Evolutionary conservation across 2,888 invertebrate species (phyloP).

Genomic region (Dryomyza anilis): DNA sequence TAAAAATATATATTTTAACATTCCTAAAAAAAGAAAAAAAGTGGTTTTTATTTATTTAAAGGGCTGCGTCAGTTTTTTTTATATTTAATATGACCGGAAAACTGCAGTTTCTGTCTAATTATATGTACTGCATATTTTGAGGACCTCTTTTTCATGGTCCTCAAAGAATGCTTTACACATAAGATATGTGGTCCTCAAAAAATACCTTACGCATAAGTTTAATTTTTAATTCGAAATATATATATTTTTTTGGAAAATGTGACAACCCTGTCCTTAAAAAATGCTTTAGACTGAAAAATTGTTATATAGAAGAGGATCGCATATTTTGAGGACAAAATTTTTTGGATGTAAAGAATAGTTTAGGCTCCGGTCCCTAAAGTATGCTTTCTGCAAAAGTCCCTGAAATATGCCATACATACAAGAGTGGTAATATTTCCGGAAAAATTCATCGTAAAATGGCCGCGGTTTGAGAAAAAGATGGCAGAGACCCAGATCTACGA

Average conservation of each 20-base stretch:
- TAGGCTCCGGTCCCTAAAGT: not conserved
- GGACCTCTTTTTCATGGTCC: not conserved
- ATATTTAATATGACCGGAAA: not conserved
- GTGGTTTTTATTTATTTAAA: not conserved
- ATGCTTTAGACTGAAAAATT: not conserved
- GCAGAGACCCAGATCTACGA: not conserved
- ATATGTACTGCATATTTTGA: no score
- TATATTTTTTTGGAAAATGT: no score
- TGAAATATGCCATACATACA: not conserved
- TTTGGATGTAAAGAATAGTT: not conserved
- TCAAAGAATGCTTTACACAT: not conserved
- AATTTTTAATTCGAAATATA: no score
- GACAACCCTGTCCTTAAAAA: not conserved
- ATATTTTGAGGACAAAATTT: not conserved
- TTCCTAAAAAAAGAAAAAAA: not conserved
- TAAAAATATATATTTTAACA: not conserved
- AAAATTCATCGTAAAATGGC: not conserved
- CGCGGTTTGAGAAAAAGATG: not conserved
- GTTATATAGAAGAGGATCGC: not conserved
- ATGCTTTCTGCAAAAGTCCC: not conserved
- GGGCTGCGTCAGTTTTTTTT: not conserved
- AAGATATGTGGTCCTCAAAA: not conserved
- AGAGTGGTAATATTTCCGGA: not conserved
- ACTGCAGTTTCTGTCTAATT: no score
- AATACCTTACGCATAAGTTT: not conserved